A percentile compares a stretch with the other conserved stretches of the same genome.
Conservation (phyloP, 2,888 invertebrate species). For the Drosophila rubida region DNA sequence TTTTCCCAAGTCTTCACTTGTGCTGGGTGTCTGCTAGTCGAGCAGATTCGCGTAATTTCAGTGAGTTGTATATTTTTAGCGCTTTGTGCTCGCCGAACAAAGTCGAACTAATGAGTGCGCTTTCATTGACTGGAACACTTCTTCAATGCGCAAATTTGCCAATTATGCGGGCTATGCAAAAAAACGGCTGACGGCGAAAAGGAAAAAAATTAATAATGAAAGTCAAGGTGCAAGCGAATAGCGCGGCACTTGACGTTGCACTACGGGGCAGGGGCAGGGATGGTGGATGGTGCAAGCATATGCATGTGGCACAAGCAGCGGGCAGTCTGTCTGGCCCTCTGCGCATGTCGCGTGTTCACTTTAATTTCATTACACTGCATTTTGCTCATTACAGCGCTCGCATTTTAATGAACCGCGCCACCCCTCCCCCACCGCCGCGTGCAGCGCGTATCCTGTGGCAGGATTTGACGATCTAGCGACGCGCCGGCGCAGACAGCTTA, state of each 20-base stretch:
- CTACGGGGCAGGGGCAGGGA: conserved; percentile 21
- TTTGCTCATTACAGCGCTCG: conserved; percentile 67
- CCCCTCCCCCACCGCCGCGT: not conserved
- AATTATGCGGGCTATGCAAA: conserved; percentile 68
- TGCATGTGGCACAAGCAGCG: conserved; percentile 71
- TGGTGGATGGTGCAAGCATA: conserved; percentile 20
- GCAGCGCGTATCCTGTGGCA: conserved; percentile 41
- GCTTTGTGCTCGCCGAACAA: conserved; percentile 61
- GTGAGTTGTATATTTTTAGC: conserved; percentile 31
- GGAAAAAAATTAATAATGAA: conserved; percentile 39
- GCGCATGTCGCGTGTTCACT: conserved; percentile 62
- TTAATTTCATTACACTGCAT: conserved; percentile 77
- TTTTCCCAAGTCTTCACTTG: no score
- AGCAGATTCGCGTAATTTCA: not conserved
- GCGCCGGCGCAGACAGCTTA: conserved; percentile 77
- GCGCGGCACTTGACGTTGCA: conserved; percentile 69
- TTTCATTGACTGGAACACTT: conserved; percentile 50
- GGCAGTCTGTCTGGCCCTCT: conserved; percentile 54
- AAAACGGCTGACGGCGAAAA: conserved; percentile 16
- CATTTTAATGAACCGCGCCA: conserved; percentile 70
- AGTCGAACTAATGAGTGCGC: conserved; percentile 72
- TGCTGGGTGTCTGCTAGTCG: conserved; percentile 5
- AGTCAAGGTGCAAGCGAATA: conserved; percentile 77
- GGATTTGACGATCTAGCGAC: conserved; percentile 58
- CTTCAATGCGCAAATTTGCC: conserved; percentile 54